Conservation (phyloP, 2,888 invertebrate species). For the Pachydiplax longipennis region DNA sequence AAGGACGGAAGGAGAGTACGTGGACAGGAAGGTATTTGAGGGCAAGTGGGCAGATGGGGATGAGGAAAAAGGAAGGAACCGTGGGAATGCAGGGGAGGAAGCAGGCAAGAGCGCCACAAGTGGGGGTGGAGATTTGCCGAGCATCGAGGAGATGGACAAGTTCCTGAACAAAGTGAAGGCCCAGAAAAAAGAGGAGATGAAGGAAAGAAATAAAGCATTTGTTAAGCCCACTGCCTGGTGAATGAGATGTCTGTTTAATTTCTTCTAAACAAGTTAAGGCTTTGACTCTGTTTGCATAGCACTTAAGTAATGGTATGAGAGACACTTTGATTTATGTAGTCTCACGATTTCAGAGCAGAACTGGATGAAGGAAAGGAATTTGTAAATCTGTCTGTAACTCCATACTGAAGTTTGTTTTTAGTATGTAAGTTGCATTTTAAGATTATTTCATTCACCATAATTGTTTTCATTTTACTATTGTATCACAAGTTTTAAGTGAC, state of each 20-base stretch:
- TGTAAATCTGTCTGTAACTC: too few relatives aligned
- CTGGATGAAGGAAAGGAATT: too few relatives aligned
- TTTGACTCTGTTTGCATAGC: too few relatives aligned
- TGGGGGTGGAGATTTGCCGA: conserved; percentile 48
- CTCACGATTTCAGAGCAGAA: too few relatives aligned
- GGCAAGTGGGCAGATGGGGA: conserved; percentile 72
- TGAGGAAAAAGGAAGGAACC: conserved; percentile 55
- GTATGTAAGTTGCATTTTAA: too few relatives aligned
- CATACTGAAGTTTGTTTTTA: too few relatives aligned
- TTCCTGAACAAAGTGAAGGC: conserved; percentile 66
- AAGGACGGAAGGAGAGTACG: neutral
- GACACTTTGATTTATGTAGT: too few relatives aligned
- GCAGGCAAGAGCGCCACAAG: conserved; percentile 45
- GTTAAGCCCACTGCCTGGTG: conserved; percentile 44
- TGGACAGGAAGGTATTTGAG: conserved; percentile 61
- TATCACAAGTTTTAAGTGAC: too few relatives aligned
- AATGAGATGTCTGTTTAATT: neutral
- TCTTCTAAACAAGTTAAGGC: too few relatives aligned
- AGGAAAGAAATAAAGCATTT: conserved; percentile 61
- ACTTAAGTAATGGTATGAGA: too few relatives aligned
- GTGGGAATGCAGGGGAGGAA: conserved; percentile 48
- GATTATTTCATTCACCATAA: too few relatives aligned
- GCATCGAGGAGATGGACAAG: conserved; percentile 66
- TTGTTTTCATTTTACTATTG: too few relatives aligned
- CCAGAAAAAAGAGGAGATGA: conserved; percentile 66